phyloP scores from a whole-genome alignment of 1,140 invertebrate genomes.

The Drosophila leontia region DNA sequence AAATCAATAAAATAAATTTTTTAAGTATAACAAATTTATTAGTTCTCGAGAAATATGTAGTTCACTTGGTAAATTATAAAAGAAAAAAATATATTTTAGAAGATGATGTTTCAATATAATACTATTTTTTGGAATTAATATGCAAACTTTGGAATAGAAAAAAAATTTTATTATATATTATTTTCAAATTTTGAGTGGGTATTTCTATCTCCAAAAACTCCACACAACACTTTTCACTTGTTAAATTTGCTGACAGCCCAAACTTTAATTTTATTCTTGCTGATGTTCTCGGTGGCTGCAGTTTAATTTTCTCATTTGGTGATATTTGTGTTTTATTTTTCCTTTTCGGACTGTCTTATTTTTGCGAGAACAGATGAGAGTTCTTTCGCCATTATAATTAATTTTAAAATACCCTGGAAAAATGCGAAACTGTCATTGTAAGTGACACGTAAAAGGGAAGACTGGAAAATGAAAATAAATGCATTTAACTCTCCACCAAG shows the following conservation, averaged over 20 bases:
- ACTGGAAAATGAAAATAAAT: slow-evolving; percentile 12
- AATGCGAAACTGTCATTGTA: slow-evolving; percentile 28
- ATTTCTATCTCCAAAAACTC: background rate
- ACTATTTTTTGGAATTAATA: background rate
- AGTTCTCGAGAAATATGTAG: too few relatives aligned
- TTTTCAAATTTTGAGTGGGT: too few relatives aligned
- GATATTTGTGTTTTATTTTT: slow-evolving; percentile 31
- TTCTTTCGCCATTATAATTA: slow-evolving; percentile 50
- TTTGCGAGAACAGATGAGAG: background rate
- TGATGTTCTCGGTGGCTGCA: slow-evolving; percentile 8
- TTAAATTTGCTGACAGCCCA: slow-evolving; percentile 32
- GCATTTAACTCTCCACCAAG: background rate
- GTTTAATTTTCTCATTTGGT: slow-evolving; percentile 47
- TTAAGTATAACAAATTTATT: background rate
- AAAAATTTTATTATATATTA: background rate
- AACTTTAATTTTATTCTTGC: slow-evolving; percentile 9
- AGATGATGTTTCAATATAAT: too few relatives aligned
- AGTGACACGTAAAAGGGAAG: slow-evolving; percentile 22
- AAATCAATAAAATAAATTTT: background rate
- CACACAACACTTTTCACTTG: background rate
- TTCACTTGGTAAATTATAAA: too few relatives aligned
- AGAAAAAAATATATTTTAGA: too few relatives aligned
- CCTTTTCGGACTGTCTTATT: slow-evolving; percentile 1
- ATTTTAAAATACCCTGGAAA: slow-evolving; percentile 43
- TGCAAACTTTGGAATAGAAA: background rate